A percentile compares a stretch with the other conserved stretches of the same genome.
These are phyloP conservation scores for Suillia variegata DNA, from an alignment of 2,888 invertebrate species.

Conservation along the genomic window DNA sequence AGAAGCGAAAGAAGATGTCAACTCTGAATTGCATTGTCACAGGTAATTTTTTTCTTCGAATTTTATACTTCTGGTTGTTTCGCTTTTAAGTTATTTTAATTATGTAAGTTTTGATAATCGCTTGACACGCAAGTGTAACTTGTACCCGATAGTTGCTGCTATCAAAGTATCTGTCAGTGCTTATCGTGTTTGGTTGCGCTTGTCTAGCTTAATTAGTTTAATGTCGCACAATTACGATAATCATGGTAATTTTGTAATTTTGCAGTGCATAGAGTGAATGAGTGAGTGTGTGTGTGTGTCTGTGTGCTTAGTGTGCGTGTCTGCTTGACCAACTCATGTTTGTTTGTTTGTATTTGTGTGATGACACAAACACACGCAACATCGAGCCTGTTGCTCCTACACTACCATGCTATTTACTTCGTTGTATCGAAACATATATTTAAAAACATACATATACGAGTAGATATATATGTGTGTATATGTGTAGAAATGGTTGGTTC, in stretches of 20 bases:
- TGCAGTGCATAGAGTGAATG: neutral
- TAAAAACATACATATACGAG: no score
- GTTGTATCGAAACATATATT: no score
- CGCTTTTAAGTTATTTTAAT: no score
- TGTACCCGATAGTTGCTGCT: neutral
- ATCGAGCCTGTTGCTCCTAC: neutral
- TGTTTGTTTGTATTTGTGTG: neutral
- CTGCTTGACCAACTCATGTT: neutral
- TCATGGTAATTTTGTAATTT: constrained; percentile 1
- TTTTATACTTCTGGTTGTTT: no score
- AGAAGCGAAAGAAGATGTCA: no score
- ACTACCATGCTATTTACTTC: no score
- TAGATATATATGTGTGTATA: no score
- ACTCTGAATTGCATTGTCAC: no score
- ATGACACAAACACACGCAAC: neutral
- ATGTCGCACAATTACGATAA: constrained; percentile 11
- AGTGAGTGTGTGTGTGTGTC: neutral
- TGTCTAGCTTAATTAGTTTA: neutral
- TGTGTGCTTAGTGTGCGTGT: neutral
- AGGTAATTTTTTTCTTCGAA: no score
- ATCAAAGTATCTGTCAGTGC: neutral
- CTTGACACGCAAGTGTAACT: neutral
- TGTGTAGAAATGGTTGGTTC: neutral
- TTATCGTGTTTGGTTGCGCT: neutral
- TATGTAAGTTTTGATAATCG: no score